Percentiles rank a stretch among this genome's conserved stretches.
phyloP scores from a whole-genome alignment of 2,797 vertebrate species.

The Choloepus didactylus region DNA sequence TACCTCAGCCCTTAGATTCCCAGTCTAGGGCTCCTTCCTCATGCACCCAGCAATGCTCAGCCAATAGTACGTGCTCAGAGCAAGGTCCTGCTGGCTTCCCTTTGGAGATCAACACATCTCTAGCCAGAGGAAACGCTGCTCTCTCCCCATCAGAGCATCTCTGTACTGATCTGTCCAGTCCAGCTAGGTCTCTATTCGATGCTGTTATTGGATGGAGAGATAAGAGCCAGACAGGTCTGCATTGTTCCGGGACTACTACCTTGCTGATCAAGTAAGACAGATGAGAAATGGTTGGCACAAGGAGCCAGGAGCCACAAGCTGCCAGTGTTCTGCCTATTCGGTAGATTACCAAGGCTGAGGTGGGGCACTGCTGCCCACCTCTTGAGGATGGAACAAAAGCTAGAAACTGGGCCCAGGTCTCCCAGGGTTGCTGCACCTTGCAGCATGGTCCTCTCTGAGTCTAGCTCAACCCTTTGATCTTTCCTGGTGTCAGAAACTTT shows the following conservation, averaged over 20 bases:
- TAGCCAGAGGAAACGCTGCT: not conserved
- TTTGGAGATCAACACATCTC: not conserved
- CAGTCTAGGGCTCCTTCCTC: not conserved
- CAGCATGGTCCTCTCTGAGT: not conserved
- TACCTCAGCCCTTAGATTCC: not conserved
- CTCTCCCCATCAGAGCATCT: not conserved
- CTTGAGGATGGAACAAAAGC: not conserved
- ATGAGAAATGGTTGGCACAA: not conserved
- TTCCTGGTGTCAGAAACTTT: not conserved
- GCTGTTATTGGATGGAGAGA: not conserved
- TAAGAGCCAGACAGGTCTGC: not conserved
- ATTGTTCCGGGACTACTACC: not conserved
- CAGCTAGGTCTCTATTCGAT: not conserved
- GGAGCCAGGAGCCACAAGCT: not conserved
- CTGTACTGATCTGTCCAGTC: conserved; percentile 47
- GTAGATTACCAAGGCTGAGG: not conserved
- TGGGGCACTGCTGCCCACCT: not conserved
- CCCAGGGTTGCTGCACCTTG: not conserved
- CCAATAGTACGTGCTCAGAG: not conserved
- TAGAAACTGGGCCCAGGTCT: not conserved
- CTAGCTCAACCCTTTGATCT: not conserved
- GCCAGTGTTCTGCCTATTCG: not conserved
- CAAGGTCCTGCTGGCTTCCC: not conserved
- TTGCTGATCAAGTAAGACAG: not conserved
- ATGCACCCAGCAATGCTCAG: not conserved